Evolutionary conservation across 2,797 vertebrate species (phyloP), one percentile per base, ranked within the genome.

Genomic region (Alcedo atthis): DNA sequence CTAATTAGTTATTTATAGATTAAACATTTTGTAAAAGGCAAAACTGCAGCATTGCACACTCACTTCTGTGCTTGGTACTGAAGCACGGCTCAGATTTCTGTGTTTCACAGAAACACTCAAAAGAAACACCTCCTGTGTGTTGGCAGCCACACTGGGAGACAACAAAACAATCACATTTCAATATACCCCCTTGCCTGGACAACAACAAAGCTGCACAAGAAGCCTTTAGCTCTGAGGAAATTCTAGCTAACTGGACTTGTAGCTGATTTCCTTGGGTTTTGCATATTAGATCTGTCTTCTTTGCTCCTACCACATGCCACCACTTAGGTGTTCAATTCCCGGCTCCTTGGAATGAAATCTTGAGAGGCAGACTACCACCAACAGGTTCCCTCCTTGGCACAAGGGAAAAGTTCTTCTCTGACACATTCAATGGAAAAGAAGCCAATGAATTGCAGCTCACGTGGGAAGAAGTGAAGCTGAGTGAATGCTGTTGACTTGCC

Each of bases 1-100:
- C 82, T 89, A 90, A 77, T 90, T 71, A 93, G 49, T 75, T 90
- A 85, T 66, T 91, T 91, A 55, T 57, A 91, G 74, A 73, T 62
- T 83, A 76, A 92, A 69, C 91, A 66, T 63, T 78, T 79, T 69
- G 67, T 84, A 35, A 81, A 67, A 81, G 63, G 32, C 43, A 69
- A 57, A 81, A 76, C 35, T 59, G 45, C 63, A 63, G 49, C 49
- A 21, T 55, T 88, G 75, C 17, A 22, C 30, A 58, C 57, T 80
- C 3, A 6, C 78, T 92, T 83, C 78, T 12, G 1, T 2, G 10
- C 62, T 68, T 81, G 20, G 46, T 71, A 48, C 12, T 35, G 66
- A 87, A 81, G 55, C 19, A 40, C 4, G 28, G 67, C 48, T 51
- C 26, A 58, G 77, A 84, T 81, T 64, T 85, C 74, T 71, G 58